Conservation (phyloP, 2,888 invertebrate species). For the Autographa pulchrina region DNA sequence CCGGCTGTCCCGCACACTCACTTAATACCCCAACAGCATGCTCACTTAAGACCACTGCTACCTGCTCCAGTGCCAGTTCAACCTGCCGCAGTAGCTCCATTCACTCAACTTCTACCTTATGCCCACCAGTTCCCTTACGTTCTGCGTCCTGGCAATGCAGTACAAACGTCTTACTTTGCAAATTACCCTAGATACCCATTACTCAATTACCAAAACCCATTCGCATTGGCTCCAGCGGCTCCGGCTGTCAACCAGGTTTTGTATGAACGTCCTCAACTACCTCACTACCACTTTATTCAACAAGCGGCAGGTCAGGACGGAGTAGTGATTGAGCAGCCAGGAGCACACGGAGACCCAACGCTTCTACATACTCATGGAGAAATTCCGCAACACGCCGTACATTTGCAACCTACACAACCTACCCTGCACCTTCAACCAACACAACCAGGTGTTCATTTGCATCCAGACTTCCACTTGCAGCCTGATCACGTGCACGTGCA, state of each 20-base stretch:
- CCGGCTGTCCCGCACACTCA: constrained; percentile 62
- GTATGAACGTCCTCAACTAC: constrained; percentile 72
- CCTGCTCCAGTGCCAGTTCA: constrained; percentile 69
- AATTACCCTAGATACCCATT: constrained; percentile 84
- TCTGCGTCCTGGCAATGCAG: constrained; percentile 82
- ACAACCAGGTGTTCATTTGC: constrained; percentile 57
- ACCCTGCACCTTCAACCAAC: constrained; percentile 54
- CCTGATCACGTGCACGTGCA: constrained; percentile 24
- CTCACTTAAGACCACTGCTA: constrained; percentile 71
- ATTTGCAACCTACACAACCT: constrained; percentile 56
- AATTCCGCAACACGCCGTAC: constrained; percentile 54
- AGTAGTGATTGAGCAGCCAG: constrained; percentile 68
- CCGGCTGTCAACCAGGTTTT: constrained; percentile 61
- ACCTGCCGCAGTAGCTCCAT: constrained; percentile 66
- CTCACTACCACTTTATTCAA: constrained; percentile 70
- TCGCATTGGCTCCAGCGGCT: constrained; percentile 62
- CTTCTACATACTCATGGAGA: constrained; percentile 62
- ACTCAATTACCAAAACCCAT: constrained; percentile 74
- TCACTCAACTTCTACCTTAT: constrained; percentile 64
- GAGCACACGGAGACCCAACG: constrained; percentile 65
- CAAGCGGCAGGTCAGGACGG: constrained; percentile 64
- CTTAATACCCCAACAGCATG: constrained; percentile 66
- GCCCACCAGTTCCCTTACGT: constrained; percentile 77
- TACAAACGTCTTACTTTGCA: constrained; percentile 84
- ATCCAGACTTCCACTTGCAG: constrained; percentile 46